Evolutionary conservation across 2,888 invertebrate species (phyloP).

Genomic region (Rambutsinella grinnellia): DNA sequence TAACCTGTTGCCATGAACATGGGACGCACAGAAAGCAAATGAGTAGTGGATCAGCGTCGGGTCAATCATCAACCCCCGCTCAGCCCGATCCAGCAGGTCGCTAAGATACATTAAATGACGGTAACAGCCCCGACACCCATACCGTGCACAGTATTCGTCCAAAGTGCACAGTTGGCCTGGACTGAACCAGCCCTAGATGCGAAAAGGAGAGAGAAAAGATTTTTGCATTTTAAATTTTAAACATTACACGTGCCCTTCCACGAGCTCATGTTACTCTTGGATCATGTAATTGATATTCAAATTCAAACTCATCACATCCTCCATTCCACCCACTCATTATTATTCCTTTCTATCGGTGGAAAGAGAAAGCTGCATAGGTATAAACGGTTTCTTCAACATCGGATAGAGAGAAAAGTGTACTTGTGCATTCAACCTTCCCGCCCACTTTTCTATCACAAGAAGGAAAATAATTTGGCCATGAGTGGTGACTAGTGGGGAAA

Average conservation of each 20-base stretch:
- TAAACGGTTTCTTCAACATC: no score
- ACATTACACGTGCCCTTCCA: no score
- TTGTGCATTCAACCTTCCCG: no score
- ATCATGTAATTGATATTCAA: no score
- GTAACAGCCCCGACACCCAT: conserved; percentile 97
- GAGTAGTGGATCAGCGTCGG: conserved; percentile 99
- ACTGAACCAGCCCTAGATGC: conserved; percentile 95
- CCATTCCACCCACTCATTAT: background rate
- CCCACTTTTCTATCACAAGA: no score
- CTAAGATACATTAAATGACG: conserved; percentile 96
- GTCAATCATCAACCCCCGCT: conserved; percentile 95
- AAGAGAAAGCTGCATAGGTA: conserved; percentile 7
- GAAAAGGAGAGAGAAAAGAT: background rate
- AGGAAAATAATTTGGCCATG: no score
- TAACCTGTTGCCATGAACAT: conserved; percentile 98
- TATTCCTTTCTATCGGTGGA: background rate
- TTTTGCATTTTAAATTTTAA: no score
- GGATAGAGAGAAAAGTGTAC: no score
- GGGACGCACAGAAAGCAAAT: conserved; percentile 99
- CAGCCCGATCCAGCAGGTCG: conserved; percentile 94
- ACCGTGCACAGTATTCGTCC: conserved; percentile 97
- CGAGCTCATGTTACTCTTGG: no score
- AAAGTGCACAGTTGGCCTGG: conserved; percentile 99
- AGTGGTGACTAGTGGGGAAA: no score
- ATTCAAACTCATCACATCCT: no score